Conservation (phyloP, 2,888 invertebrate species). For the Acholoe squamosa region DNA sequence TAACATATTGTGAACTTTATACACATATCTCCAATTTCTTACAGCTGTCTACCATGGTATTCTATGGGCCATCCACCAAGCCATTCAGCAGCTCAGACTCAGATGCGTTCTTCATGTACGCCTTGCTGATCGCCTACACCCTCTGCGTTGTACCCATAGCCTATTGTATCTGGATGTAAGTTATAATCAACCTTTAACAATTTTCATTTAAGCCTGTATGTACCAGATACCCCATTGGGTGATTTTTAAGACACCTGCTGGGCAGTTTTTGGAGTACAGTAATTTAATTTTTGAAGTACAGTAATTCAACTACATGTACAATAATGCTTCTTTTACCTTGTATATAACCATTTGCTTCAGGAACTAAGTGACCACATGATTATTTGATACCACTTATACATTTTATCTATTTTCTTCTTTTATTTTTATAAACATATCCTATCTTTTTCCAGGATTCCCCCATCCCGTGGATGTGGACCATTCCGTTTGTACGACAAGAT, state of each 20-base stretch:
- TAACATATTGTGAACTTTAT: no score
- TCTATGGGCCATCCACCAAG: conserved; percentile 73
- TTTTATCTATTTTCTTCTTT: no score
- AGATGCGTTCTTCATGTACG: conserved; percentile 78
- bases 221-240: no score
- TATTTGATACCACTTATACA: not conserved
- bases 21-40: conserved; percentile 59
- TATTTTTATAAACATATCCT: no score
- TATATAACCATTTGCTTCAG: no score
- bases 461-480: conserved; percentile 80
- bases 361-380: not conserved
- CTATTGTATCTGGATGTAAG: conserved; percentile 76
- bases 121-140: conserved; percentile 77
- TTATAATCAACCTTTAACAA: no score
- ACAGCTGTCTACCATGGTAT: conserved; percentile 75
- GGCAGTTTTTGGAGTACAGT: no score
- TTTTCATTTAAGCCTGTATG: no score
- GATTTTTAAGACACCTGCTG: no score
- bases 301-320: no score
- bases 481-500: conserved; percentile 75
- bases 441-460: conserved; percentile 73
- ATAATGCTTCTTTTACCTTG: no score
- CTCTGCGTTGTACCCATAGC: conserved; percentile 77
- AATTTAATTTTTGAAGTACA: no score
- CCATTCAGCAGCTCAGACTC: conserved; percentile 76